Evolutionary conservation across 2,113 vertebrate species (phyloP).

Genomic region (Pongo pygmaeus): DNA sequence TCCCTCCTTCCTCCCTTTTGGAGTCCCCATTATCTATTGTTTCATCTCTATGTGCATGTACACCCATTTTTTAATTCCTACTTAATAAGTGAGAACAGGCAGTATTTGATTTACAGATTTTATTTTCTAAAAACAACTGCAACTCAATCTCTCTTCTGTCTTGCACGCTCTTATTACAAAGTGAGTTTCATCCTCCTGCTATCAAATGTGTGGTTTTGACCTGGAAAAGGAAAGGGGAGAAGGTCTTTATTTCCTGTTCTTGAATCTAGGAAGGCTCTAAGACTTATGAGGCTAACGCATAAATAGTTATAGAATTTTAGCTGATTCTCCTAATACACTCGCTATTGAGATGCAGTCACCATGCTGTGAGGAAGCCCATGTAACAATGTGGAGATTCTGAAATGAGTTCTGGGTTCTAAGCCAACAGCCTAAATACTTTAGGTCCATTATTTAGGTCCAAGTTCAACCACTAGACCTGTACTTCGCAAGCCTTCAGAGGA

Average conservation of each 20-base stretch:
- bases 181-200: background rate
- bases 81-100: too few species aligned
- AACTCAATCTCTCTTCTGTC: background rate
- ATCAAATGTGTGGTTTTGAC: background rate
- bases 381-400: background rate
- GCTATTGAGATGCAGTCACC: background rate
- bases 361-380: background rate
- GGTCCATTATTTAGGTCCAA: too few species aligned
- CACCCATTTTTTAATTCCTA: too few species aligned
- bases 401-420: background rate
- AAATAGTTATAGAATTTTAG: background rate
- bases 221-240: rapidly evolving
- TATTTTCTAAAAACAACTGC: background rate
- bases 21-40: too few species aligned
- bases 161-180: background rate
- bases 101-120: background rate
- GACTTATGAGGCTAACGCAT: background rate
- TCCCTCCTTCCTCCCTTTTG: too few species aligned
- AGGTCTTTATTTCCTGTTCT: background rate
- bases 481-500: background rate
- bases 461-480: background rate
- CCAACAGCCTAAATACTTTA: background rate
- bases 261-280: background rate
- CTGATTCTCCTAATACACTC: background rate
- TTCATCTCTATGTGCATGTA: too few species aligned